Evolutionary conservation across 2,888 invertebrate species (phyloP).

Genomic region (Sminthurides aquaticus): DNA sequence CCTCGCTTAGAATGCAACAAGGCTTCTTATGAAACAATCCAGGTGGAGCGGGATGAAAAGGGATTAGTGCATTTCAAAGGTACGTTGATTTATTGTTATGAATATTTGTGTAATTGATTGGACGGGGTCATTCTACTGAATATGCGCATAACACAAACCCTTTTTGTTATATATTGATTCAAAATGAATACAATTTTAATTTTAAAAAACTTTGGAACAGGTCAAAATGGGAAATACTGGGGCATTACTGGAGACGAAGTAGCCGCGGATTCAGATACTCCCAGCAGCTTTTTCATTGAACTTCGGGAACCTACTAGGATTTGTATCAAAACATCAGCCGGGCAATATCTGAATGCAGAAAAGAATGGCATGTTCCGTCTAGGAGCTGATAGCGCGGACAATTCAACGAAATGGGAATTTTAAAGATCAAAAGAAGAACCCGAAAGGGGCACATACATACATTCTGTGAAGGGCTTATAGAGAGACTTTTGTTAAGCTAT

Average conservation of each 20-base stretch:
- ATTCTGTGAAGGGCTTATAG: not conserved
- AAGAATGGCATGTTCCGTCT: constrained; percentile 86
- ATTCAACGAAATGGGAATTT: constrained; percentile 90
- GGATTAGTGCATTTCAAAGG: constrained; percentile 88
- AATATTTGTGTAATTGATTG: constrained; percentile 4
- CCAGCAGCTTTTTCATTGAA: constrained; percentile 77
- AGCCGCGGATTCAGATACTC: constrained; percentile 72
- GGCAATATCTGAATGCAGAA: constrained; percentile 75
- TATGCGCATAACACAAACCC: too few relatives aligned
- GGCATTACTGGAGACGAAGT: constrained; percentile 80
- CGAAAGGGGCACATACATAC: not conserved
- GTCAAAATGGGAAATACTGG: constrained; percentile 90
- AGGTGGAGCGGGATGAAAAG: constrained; percentile 79
- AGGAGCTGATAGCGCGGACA: constrained; percentile 66
- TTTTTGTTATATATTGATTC: constrained; percentile 6
- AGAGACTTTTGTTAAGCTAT: constrained; percentile 1
- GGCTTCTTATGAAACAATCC: constrained; percentile 85
- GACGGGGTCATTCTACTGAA: too few relatives aligned
- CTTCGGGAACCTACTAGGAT: constrained; percentile 86
- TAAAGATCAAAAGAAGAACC: constrained; percentile 49
- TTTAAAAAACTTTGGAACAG: too few relatives aligned
- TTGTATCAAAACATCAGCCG: constrained; percentile 70
- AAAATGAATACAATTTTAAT: not conserved
- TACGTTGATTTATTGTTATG: constrained; percentile 46
- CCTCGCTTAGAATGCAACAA: constrained; percentile 89